Evolutionary conservation across 2,113 vertebrate species (phyloP), one percentile per base, ranked within the genome.

Genomic region (Dissostichus mawsoni): DNA sequence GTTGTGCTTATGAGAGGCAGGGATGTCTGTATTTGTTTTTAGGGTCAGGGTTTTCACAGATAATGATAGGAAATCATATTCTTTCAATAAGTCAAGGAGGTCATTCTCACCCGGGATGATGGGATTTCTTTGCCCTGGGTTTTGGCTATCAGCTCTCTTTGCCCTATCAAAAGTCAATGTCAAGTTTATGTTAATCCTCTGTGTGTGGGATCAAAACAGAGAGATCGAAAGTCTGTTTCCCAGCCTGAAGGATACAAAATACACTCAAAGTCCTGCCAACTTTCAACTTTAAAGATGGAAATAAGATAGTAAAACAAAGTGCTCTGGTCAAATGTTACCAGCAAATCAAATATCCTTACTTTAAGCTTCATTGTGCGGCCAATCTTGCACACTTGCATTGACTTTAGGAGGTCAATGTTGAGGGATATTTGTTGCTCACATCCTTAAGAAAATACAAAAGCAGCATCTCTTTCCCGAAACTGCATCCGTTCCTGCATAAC

Each of bases 21-120:
- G 71, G 69, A 73, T 82, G n/a, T n/a, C n/a, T n/a, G n/a, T n/a
- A n/a, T n/a, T n/a, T 81, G 71, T 86, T 82, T 47, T 74, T 85
- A 70, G 58, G 64, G 8, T 73, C 75, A 50, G 55, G n/a, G n/a
- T n/a, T n/a, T 64, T 64, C 53, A 47, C 18, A 66, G 52, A 81
- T 66, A 58, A 33, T 44, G 0, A 53, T 36, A 8, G 20, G 50
- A 50, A 58, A 58, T 23, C 6, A 20, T 11, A 25, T 62, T 61
- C 72, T 70, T 13, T 69, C 25, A 53, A 23, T 48, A 36, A 12
- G 18, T 36, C 45, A 41, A 33, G 11, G 29, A 7, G 36, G 12
- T 62, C 1, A 3, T 64, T 29, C 44, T 11, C 8, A 16, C 18
- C 11, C 3, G 23, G 53, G 41, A 70, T 4, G n/a, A 4, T 16